Conservation (phyloP, 1,140 invertebrate genomes). For the Drosophila fuyamai region DNA sequence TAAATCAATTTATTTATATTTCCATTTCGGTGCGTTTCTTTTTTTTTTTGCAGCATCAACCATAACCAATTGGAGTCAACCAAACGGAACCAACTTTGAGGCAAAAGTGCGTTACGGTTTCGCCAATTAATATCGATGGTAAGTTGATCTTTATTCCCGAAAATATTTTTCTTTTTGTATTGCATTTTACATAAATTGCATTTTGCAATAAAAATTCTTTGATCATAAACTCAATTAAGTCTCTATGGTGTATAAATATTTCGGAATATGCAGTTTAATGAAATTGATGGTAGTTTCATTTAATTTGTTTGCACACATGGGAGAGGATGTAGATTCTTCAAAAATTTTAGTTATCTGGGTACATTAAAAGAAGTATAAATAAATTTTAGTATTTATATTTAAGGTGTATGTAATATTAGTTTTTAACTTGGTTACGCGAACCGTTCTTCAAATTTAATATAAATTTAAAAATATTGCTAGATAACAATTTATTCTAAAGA, state of each 20-base stretch:
- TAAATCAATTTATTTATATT: constrained; percentile 54
- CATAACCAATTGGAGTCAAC: constrained; percentile 25
- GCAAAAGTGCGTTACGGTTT: constrained; percentile 28
- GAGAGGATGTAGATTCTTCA: not conserved
- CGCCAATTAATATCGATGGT: constrained; percentile 47
- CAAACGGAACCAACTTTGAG: constrained; percentile 31
- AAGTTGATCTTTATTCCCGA: constrained; percentile 43
- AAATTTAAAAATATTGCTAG: no score
- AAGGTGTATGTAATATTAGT: no score
- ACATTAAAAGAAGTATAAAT: not conserved
- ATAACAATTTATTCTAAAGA: no score
- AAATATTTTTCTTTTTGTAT: constrained; percentile 20
- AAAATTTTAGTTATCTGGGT: not conserved
- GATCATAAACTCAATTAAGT: constrained; percentile 42
- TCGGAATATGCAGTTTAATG: constrained; percentile 21
- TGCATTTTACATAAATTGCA: constrained; percentile 24
- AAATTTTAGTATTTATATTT: no score
- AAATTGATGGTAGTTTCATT: constrained; percentile 13
- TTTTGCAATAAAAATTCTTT: constrained; percentile 22
- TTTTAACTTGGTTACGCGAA: no score
- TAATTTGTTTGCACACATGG: not conserved
- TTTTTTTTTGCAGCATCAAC: constrained; percentile 35
- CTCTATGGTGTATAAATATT: constrained; percentile 16
- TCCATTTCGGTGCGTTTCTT: constrained; percentile 20
- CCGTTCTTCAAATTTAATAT: no score